Evolutionary conservation across 2,113 vertebrate species (phyloP).

Genomic region (Monopterus albus): DNA sequence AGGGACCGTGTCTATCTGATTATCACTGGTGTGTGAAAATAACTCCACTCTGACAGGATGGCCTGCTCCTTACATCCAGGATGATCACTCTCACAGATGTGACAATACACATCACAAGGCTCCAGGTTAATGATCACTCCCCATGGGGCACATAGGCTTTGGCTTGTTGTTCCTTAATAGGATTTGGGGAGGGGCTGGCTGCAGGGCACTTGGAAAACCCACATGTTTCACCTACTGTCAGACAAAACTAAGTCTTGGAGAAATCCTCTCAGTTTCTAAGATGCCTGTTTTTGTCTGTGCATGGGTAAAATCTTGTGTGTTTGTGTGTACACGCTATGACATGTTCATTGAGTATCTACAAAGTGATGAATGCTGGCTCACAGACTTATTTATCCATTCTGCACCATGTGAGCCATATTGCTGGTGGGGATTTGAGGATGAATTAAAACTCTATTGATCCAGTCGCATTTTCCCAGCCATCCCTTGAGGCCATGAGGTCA

Average conservation of each 20-base stretch:
- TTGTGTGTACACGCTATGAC: not conserved
- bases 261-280: no score
- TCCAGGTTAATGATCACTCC: constrained; percentile 44
- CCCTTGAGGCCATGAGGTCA: constrained; percentile 55
- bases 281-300: no score
- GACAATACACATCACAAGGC: constrained; percentile 66
- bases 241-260: constrained; percentile 21
- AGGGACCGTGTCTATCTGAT: constrained; percentile 62
- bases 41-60: constrained; percentile 20
- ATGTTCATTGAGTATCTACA: not conserved
- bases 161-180: constrained; percentile 53
- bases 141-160: constrained; percentile 27
- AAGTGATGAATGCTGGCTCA: constrained; percentile 14
- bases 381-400: constrained; percentile 12
- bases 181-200: constrained; percentile 44
- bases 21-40: constrained; percentile 62
- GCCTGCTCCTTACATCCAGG: constrained; percentile 21
- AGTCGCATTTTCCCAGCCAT: constrained; percentile 44
- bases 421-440: constrained; percentile 43
- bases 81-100: constrained; percentile 58
- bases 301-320: not conserved
- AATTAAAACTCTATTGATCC: constrained; percentile 66
- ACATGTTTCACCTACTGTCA: constrained; percentile 31
- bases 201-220: constrained; percentile 29
- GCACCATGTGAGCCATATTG: not conserved